phyloP scores from a whole-genome alignment of 2,797 vertebrate species.

The Silurus aristotelis region DNA sequence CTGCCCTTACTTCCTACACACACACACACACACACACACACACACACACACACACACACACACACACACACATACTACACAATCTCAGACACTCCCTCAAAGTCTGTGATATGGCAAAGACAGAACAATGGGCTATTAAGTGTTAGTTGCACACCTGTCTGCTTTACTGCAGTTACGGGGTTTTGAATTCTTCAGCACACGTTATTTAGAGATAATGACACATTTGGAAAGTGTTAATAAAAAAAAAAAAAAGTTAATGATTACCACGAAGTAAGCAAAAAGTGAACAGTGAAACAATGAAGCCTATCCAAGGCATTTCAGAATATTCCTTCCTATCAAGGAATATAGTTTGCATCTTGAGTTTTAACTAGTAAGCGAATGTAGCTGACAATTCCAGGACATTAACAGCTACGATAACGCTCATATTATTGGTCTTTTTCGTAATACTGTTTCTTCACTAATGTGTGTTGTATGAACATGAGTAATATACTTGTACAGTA shows the following conservation, averaged over 20 bases:
- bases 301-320: neutral
- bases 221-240: constrained; percentile 6
- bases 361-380: neutral
- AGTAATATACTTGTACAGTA: neutral
- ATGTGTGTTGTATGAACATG: neutral
- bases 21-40: constrained; percentile 19
- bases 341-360: neutral
- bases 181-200: neutral
- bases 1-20: neutral
- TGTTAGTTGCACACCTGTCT: constrained; percentile 46
- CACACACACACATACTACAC: constrained; percentile 30
- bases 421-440: neutral
- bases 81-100: constrained; percentile 33
- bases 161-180: constrained; percentile 10
- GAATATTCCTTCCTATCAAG: neutral
- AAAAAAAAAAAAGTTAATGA: constrained; percentile 42
- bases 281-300: neutral
- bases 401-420: neutral
- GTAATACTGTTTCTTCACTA: neutral
- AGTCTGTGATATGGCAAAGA: constrained; percentile 28
- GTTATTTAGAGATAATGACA: constrained; percentile 44
- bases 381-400: neutral
- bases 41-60: neutral
- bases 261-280: constrained; percentile 7
- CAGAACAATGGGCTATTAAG: constrained; percentile 42